Evolutionary conservation across 2,888 invertebrate species (phyloP), one percentile per base, ranked within the genome.

Genomic region (Eucera pruinosa): DNA sequence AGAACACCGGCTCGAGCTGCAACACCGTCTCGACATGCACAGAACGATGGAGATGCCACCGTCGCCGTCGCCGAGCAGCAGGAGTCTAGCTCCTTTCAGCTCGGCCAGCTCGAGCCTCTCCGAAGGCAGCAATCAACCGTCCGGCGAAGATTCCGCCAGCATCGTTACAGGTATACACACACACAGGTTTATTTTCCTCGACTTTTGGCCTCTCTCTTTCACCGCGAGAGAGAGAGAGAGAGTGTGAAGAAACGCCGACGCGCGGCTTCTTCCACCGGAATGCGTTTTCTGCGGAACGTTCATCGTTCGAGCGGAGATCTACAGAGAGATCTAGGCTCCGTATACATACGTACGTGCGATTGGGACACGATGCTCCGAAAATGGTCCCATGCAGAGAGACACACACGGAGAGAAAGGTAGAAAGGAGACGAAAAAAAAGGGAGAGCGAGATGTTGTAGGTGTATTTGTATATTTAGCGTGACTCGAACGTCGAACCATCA

Each of bases 71-170:
- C 97, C 97, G 88, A 96, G 97, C 90, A 96, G 97, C 93, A 94
- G 97, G 85, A 95, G 95, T 90, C 93, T 95, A 86, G 95, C 95
- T 84, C 97, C 97, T 86, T 97, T 97, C 95, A 97, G 97, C 92
- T 97, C 97, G 79, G 97, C 97, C 82, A 97, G 97, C 88, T 97
- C 97, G 90, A 97, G 97, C 93, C 94, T 97, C 90, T 96, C 96
- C 90, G 96, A 96, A 88, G 94, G 94, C 86, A 94, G 94, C 89
- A 92, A 92, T 88, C 92, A 92, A 85, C 92, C 92, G 79, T 92
- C 92, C 87, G 91, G 91, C 80, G 92, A 92, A 87, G 92, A 96
- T 89, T 94, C 94, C 91, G 97, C 97, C 93, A 97, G 97, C 94
- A 97, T 96, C 92, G 95, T 97, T 89, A 97, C 97, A 96, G 97